phyloP scores from a whole-genome alignment of 2,888 invertebrate genomes.

The Dione juno region DNA sequence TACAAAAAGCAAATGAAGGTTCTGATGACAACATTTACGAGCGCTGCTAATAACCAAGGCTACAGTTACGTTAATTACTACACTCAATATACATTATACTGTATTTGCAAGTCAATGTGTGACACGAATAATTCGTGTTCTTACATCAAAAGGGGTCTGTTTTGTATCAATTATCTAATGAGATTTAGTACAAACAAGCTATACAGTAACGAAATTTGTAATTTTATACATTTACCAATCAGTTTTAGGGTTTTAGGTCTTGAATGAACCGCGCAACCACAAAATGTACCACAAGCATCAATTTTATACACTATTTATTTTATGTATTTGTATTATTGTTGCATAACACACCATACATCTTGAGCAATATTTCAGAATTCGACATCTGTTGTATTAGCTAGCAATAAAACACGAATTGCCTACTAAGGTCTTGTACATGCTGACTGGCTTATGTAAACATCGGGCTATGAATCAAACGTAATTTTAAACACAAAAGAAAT shows the following conservation, averaged over 20 bases:
- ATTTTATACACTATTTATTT: constrained; percentile 34
- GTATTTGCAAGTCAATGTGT: constrained; percentile 22
- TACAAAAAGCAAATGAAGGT: constrained; percentile 2
- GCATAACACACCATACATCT: constrained; percentile 16
- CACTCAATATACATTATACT: constrained; percentile 17
- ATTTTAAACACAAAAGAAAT: constrained; percentile 32
- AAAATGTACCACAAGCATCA: constrained; percentile 22
- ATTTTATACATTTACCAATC: constrained; percentile 24
- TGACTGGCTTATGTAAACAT: constrained; percentile 29
- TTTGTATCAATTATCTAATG: constrained; percentile 19
- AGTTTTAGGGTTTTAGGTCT: constrained; percentile 31
- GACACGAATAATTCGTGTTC: constrained; percentile 17
- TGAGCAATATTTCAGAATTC: constrained; percentile 39
- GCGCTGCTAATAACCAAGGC: constrained; percentile 17
- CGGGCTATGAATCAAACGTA: constrained; percentile 26
- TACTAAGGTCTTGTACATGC: constrained; percentile 27
- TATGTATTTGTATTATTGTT: constrained; percentile 35
- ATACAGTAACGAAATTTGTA: constrained; percentile 21
- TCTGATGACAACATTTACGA: constrained; percentile 5
- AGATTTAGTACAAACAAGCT: constrained; percentile 16
- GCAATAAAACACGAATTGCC: constrained; percentile 56
- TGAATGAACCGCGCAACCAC: constrained; percentile 32
- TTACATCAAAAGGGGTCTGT: constrained; percentile 23
- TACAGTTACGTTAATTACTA: constrained; percentile 19
- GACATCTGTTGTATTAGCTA: constrained; percentile 52